A percentile compares a stretch with the other conserved stretches of the same genome.
Evolutionary conservation across 2,797 vertebrate species (phyloP).

Genomic region (Fistularia commersonii): DNA sequence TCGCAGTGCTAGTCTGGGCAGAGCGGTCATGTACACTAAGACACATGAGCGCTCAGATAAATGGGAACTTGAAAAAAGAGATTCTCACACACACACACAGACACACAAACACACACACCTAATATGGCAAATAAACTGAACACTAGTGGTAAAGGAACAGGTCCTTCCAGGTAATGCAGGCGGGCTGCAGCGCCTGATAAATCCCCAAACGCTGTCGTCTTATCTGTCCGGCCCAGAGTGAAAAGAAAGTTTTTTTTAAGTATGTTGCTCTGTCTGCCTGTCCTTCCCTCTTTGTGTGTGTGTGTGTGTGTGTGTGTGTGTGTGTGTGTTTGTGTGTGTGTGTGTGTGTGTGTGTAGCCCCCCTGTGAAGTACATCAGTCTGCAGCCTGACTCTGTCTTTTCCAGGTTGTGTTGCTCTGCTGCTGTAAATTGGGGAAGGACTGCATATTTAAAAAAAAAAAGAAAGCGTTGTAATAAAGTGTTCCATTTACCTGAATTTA

Average conservation of each 20-base stretch:
- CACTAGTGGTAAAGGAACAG: constrained; percentile 50
- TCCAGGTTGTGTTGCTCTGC: constrained; percentile 36
- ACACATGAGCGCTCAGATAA: neutral
- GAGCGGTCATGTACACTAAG: constrained; percentile 20
- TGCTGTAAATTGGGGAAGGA: constrained; percentile 18
- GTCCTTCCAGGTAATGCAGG: constrained; percentile 62
- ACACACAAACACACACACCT: constrained; percentile 22
- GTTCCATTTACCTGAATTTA: no score
- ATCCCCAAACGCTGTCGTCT: constrained; percentile 58
- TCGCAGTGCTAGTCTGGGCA: constrained; percentile 41
- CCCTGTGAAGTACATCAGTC: constrained; percentile 26
- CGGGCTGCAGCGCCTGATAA: constrained; percentile 57
- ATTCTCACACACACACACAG: constrained; percentile 9
- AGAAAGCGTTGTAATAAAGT: neutral
- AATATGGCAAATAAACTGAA: constrained; percentile 14
- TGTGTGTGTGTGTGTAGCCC: constrained; percentile 18
- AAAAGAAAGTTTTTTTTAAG: constrained; percentile 37
- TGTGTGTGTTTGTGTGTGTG: constrained; percentile 29
- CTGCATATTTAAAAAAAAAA: no score
- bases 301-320: constrained; percentile 11
- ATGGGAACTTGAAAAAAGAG: no score
- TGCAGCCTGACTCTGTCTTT: constrained; percentile 27
- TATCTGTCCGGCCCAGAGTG: constrained; percentile 63
- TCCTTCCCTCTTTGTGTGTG: neutral
- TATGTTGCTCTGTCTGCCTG: constrained; percentile 14